Evolutionary conservation across 2,888 invertebrate genomes (phyloP), one percentile per base, ranked within the genome.

Genomic region (Choreutis nemorana): DNA sequence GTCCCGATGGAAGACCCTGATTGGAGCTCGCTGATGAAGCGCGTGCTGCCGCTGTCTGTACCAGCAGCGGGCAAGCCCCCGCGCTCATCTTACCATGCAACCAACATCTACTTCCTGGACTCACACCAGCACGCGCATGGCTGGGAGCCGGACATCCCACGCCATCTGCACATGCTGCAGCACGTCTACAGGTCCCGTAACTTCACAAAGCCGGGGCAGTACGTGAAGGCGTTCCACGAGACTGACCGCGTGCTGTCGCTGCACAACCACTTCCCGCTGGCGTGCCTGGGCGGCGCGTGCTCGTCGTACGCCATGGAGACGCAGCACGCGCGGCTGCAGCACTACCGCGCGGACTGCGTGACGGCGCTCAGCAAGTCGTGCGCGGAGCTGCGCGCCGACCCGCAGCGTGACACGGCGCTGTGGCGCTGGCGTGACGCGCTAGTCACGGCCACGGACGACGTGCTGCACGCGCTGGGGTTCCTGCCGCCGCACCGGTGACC

Each of bases 221-320:
- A 94, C 71, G 90, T 94, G 40, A 95, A 95, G 71, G 94, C 94
- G 65, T 95, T 95, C 81, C 94, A 94, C 70, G 91, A 94, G 72
- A 91, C 94, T 16, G 91, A 91, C 50, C 86, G 90, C 48, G 94
- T 94, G 29, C 82, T 94, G 27, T 90, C 92, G 18, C 81, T 95
- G 39, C 95, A 95, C 81, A 95, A 95, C 70, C 95, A 95, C 67
- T 94, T 94, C 60, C 94, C 95, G 20, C 71, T 95, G 43, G 90
- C 91, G 34, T 95, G 94, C 55, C 71, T 94, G 21, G 91, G 92
- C 25, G 90, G 90, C 23, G 83, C 85, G 4, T 94, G 94, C 67
- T 90, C 90, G 29, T 90, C 91, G 25, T 94, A 89, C 71, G 84
- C 91, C 31, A 86, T 96, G 41, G 89, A 91, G 41, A 90, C 90